These are phyloP conservation scores for Gymnodraco acuticeps DNA, from an alignment of 2,797 vertebrate genomes.

Conservation along the genomic window DNA sequence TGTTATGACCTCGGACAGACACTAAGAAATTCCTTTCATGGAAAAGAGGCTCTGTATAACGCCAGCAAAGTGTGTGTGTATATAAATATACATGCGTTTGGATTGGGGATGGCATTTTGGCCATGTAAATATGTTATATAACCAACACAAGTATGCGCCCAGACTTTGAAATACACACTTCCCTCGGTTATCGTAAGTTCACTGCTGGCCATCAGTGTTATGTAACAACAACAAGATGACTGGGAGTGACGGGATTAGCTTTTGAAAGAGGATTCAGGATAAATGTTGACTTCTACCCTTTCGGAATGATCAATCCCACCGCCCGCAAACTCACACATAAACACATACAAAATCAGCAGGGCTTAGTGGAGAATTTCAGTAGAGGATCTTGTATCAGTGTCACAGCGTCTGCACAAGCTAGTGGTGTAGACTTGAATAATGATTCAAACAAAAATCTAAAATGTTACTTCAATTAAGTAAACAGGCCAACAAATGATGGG, in stretches of 20 bases:
- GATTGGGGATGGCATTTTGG: not conserved
- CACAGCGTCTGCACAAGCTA: constrained; percentile 3
- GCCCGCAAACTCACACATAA: constrained; percentile 18
- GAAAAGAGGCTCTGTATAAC: constrained; percentile 25
- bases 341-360: constrained; percentile 12
- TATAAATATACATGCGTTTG: constrained; percentile 2
- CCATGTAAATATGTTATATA: constrained; percentile 48
- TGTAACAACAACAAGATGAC: constrained; percentile 47
- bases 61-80: constrained; percentile 2
- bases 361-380: constrained; percentile 24
- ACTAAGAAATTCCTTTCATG: constrained; percentile 44
- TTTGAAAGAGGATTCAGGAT: constrained; percentile 34
- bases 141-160: constrained; percentile 30
- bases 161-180: constrained; percentile 34
- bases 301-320: constrained; percentile 13
- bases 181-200: constrained; percentile 4
- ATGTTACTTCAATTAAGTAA: not conserved
- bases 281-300: constrained; percentile 52
- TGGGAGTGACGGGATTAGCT: not conserved
- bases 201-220: constrained; percentile 6
- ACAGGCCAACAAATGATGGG: not conserved
- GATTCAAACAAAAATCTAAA: not conserved
- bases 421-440: not conserved
- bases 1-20: constrained; percentile 10
- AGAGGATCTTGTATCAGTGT: not conserved